These are phyloP conservation scores for Morbakka virulenta DNA, from an alignment of 30 jellyfish, hydroid and myxozoan genomes.

Conservation along the genomic window DNA sequence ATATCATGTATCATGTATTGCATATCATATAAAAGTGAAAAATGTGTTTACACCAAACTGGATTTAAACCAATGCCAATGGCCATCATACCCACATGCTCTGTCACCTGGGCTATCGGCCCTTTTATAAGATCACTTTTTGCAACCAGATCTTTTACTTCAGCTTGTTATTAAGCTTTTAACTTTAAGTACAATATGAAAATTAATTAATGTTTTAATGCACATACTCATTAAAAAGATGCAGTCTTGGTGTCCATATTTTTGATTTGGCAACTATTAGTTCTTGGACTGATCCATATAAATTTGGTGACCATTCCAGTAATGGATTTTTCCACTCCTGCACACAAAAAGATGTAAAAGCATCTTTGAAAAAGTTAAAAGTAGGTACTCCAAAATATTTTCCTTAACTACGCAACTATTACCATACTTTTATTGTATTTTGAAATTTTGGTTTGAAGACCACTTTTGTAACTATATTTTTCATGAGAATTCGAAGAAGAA, in stretches of 20 bases:
- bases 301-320: constrained; percentile 46
- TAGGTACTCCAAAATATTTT: not conserved
- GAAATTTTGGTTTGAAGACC: not conserved
- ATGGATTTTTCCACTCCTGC: constrained; percentile 67
- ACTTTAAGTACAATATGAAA: too few relatives aligned
- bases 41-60: too few relatives aligned
- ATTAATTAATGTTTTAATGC: not conserved
- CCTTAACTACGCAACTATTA: not conserved
- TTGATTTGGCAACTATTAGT: constrained; percentile 35
- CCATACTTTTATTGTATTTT: not conserved
- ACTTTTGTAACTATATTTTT: too few relatives aligned
- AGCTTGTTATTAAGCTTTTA: too few relatives aligned
- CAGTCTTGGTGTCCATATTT: constrained; percentile 71
- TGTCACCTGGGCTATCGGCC: too few relatives aligned
- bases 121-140: too few relatives aligned
- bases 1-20: too few relatives aligned
- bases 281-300: constrained; percentile 42
- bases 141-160: too few relatives aligned
- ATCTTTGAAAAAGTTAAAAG: not conserved
- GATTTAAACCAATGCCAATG: too few relatives aligned
- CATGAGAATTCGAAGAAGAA: too few relatives aligned
- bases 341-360: not conserved
- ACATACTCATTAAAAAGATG: constrained; percentile 68
- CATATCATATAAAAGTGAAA: too few relatives aligned
- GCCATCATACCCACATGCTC: too few relatives aligned